Percentiles rank a stretch among this genome's conserved stretches.
Evolutionary conservation across 1,140 invertebrate species (phyloP).

Genomic region (Trinorchestia longiramus): DNA sequence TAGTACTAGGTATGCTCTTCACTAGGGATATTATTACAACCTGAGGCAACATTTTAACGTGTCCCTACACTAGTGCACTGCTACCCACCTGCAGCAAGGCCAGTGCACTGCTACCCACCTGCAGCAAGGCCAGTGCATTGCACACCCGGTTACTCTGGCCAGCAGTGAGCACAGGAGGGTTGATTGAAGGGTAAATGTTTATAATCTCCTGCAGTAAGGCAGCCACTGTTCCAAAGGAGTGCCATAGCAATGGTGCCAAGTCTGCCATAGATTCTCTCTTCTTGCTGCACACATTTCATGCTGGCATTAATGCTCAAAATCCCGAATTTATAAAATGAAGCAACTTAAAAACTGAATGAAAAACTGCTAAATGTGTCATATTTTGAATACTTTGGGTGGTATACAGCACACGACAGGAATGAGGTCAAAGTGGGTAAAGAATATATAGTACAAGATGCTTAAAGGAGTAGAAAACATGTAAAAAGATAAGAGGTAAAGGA

Average conservation of each 20-base stretch:
- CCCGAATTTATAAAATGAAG: background rate
- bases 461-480: no score
- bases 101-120: conserved; percentile 47
- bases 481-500: no score
- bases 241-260: conserved; percentile 97
- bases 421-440: no score
- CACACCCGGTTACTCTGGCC: conserved; percentile 96
- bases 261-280: conserved; percentile 97
- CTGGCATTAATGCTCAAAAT: background rate
- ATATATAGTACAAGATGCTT: no score
- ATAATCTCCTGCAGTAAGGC: conserved; percentile 92
- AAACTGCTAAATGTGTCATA: background rate
- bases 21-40: no score
- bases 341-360: background rate
- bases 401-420: background rate
- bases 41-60: no score
- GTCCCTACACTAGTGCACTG: no score
- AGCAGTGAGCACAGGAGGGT: conserved; percentile 94
- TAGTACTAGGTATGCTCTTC: no score
- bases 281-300: conserved; percentile 78
- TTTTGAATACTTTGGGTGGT: background rate
- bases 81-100: background rate
- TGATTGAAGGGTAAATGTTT: conserved; percentile 97
- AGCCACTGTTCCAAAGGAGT: conserved; percentile 97
- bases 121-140: conserved; percentile 93